These are phyloP conservation scores for Tapera naevia DNA, from an alignment of 2,797 vertebrate genomes.

Conservation along the genomic window DNA sequence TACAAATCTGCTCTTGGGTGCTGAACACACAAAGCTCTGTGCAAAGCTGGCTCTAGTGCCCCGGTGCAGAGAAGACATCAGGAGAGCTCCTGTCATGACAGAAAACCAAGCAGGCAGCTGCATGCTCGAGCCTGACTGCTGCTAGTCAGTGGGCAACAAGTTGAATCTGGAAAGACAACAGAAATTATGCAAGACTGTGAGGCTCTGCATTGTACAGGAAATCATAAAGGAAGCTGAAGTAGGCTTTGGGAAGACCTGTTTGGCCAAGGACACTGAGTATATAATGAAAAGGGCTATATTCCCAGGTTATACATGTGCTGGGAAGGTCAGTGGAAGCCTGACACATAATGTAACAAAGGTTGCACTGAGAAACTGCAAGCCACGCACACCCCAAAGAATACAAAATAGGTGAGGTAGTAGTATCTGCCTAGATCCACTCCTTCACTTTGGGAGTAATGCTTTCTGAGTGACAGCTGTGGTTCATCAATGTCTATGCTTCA, in stretches of 20 bases:
- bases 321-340: neutral
- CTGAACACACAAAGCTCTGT: neutral
- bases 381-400: neutral
- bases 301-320: neutral
- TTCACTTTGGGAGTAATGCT: neutral
- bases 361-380: neutral
- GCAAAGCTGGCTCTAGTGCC: neutral
- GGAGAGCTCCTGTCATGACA: neutral
- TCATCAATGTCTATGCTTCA: neutral
- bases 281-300: neutral
- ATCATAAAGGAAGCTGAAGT: neutral
- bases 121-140: neutral
- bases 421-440: neutral
- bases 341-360: neutral
- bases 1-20: neutral
- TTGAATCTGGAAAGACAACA: neutral
- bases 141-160: slow-evolving; percentile 23
- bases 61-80: neutral
- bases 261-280: neutral
- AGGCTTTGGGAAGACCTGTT: neutral
- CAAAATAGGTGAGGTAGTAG: neutral
- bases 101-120: slow-evolving; percentile 4
- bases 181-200: slow-evolving; percentile 12
- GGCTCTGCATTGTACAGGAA: neutral
- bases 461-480: neutral